Evolutionary conservation across 2,797 vertebrate species (phyloP).

Genomic region (Cynopterus sphinx): DNA sequence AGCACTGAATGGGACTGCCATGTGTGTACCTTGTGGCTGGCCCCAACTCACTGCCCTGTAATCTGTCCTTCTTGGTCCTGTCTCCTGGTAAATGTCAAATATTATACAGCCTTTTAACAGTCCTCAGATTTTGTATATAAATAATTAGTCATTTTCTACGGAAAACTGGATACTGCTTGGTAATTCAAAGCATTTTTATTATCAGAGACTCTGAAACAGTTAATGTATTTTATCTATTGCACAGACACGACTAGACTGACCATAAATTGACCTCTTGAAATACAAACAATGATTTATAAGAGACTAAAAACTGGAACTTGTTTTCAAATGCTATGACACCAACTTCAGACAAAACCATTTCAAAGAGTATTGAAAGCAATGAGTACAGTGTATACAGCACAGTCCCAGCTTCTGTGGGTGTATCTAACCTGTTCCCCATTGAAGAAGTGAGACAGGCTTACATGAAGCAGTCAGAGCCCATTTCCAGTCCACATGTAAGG

Average conservation of each 20-base stretch:
- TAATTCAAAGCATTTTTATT: constrained; percentile 1
- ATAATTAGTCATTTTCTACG: background rate
- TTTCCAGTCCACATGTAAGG: background rate
- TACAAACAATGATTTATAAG: background rate
- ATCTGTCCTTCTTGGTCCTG: background rate
- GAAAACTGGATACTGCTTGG: background rate
- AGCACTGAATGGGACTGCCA: background rate
- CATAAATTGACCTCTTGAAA: background rate
- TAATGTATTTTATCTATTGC: background rate
- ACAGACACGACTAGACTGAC: background rate
- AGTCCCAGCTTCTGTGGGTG: background rate
- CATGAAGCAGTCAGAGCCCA: background rate
- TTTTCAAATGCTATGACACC: background rate
- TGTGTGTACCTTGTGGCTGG: background rate
- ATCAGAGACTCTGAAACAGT: background rate
- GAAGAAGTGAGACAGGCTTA: background rate
- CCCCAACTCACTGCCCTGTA: background rate
- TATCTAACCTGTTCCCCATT: background rate
- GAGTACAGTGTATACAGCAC: rapidly evolving
- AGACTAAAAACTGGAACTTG: background rate
- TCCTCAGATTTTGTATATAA: background rate
- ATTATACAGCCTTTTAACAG: background rate
- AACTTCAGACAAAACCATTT: background rate
- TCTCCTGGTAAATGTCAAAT: background rate
- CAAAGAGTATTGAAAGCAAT: background rate